Base-by-base conservation (phyloP, 2,797 vertebrate species). In the Garrulus glandarius region DNA sequence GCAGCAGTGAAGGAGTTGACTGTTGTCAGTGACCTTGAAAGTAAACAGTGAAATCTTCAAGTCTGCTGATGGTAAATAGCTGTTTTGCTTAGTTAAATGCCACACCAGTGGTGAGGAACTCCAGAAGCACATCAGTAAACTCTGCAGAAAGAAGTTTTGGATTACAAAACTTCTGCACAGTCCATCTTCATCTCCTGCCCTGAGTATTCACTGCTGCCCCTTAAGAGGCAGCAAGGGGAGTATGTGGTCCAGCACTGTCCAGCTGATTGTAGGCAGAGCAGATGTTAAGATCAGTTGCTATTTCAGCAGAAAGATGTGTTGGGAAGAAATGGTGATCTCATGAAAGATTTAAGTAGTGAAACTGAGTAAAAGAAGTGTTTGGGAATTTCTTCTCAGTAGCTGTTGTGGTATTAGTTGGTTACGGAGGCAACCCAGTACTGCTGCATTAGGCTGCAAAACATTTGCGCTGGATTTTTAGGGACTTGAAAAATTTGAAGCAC, bases 191-290 rank as follows among this genome's bases (percentile, higher is more conserved):
- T 49, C 17, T 64, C 18, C 44, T 64, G 56, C 30, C 22, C 6
- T 0, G 0, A 0, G 0, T 27, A 30, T 70, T 81, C 30, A 4
- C 13, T 50, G 44, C 71, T 71, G 47, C 41, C 24, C 1, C 2
- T 7, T 43, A 17, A 37, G 43, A 52, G 41, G 47, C 71, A 69
- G 41, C 9, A 6, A 74, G 52, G 17, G 32, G 20, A 53, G 5
- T 19, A 2, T 12, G 34, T 72, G 36, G 14, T 70, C 46, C 46
- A 14, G 4, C 11, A 19, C 43, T 17, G 21, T 24, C 20, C 5
- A 2, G 4, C 20, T 60, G 23, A 30, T 76, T 46, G 43, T 41
- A 46, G 83, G 9, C 59, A 49, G 16, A 24, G 36, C 52, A 68
- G 13, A 53, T 0, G 1, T 57, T 79, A n/a, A 77, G 6, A n/a